Conservation (phyloP, 2,888 invertebrate genomes). For the Boloria selene region DNA sequence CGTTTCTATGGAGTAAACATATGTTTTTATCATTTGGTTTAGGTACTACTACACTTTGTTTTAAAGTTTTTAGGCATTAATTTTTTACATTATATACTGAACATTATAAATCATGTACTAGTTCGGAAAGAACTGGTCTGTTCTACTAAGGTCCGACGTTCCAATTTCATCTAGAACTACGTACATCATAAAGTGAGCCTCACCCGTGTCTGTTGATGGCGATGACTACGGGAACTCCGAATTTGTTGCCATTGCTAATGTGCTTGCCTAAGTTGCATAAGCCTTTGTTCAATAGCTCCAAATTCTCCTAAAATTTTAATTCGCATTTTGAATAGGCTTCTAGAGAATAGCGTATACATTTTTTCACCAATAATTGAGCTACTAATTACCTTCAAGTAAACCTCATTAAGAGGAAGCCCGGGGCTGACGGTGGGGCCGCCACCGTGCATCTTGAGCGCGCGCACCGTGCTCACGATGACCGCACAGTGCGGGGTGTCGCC, state of each 20-base stretch:
- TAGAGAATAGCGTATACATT: too few relatives aligned
- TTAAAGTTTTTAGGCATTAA: too few relatives aligned
- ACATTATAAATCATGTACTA: too few relatives aligned
- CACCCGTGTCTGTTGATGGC: conserved; percentile 94
- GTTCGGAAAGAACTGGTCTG: background rate
- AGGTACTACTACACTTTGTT: too few relatives aligned
- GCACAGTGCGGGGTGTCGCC: conserved; percentile 93
- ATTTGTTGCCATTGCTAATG: conserved; percentile 94
- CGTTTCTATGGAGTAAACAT: conserved; percentile 83
- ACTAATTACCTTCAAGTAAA: conserved; percentile 83
- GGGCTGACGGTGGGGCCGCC: conserved; percentile 95
- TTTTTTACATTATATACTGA: too few relatives aligned
- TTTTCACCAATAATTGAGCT: too few relatives aligned
- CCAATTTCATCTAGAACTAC: background rate
- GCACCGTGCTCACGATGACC: conserved; percentile 95
- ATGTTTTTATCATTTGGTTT: background rate
- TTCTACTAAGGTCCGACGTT: background rate
- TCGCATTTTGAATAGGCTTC: background rate
- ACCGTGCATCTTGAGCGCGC: conserved; percentile 99
- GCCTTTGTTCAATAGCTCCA: conserved; percentile 92
- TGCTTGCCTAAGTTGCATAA: conserved; percentile 95
- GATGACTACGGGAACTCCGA: conserved; percentile 96
- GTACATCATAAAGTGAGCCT: conserved; percentile 29
- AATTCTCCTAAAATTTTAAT: conserved; percentile 85
- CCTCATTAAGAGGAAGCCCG: conserved; percentile 91